Evolutionary conservation across 2,113 vertebrate genomes (phyloP), one percentile per base, ranked within the genome.

Genomic region (Pomatostomus ruficeps): DNA sequence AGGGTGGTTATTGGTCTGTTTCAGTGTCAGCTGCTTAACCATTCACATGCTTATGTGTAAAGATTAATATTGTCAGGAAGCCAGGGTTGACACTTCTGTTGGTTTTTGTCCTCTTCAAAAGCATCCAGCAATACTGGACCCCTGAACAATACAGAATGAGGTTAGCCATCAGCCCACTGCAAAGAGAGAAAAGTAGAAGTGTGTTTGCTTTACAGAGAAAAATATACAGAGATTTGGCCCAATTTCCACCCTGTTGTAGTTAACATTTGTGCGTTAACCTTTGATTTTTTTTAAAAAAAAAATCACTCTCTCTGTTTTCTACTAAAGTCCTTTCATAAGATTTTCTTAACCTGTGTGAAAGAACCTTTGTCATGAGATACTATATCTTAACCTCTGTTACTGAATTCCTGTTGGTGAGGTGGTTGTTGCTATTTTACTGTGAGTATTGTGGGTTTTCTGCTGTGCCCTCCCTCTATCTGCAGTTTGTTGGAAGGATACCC

Each of bases 251-350:
- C 61, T 3, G 0, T 31, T 77, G 23, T 59, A 3, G 14, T 2
- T 57, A 49, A 8, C 2, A 3, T 36, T 26, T 51, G 6, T 38
- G 12, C 2, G 0, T 9, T 88, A 10, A 25, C 16, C 3, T 46
- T 42, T 14, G 16, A 4, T 23, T 89, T 81, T 26, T 20, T 6
- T 35, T 4, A 38, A 42, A 24, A 28, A 10, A 38, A 42, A 24
- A 28, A 10, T 43, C 21, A 6, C 36, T 10, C 7, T 35, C 46
- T 43, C 38, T 63, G 59, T 25, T 63, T 89, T 87, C 62, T 40
- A 0, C 6, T 54, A 0, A 58, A 67, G 11, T 52, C 16, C 12
- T 84, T 42, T 31, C 1, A 0, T 28, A 28, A 17, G 6, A 31
- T 72, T 71, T 71, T 33, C 52, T n/a, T 49, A 72, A 58, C 26